phyloP scores from a whole-genome alignment of 2,888 invertebrate genomes.

The Eretmocerus hayati region DNA sequence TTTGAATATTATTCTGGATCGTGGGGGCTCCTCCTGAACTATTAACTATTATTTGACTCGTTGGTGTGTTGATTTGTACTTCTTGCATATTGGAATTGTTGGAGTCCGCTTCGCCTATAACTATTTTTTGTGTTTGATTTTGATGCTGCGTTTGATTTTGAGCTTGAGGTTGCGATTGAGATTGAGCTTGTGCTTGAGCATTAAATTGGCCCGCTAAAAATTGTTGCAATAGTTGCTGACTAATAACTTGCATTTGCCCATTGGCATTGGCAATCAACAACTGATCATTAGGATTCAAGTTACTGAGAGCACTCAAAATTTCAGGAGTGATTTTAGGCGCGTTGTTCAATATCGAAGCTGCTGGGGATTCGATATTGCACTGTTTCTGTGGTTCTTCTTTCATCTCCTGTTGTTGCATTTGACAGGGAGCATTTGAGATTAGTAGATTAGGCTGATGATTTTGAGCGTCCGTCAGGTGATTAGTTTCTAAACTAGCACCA shows the following conservation, averaged over 20 bases:
- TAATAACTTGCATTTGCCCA: slow-evolving; percentile 45
- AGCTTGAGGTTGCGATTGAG: slow-evolving; percentile 8
- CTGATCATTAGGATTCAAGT: slow-evolving; percentile 45
- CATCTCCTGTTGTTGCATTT: slow-evolving; percentile 18
- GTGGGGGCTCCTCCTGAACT: slow-evolving; percentile 45
- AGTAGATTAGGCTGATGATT: slow-evolving; percentile 37
- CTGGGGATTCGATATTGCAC: slow-evolving; percentile 36
- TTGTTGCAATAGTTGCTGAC: slow-evolving; percentile 43
- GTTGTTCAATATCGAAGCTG: slow-evolving; percentile 40
- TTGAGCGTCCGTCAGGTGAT: slow-evolving; percentile 29
- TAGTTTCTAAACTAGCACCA: slow-evolving; percentile 20
- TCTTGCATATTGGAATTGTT: slow-evolving; percentile 42
- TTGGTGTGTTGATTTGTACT: slow-evolving; percentile 44
- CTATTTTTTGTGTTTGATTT: slow-evolving; percentile 44
- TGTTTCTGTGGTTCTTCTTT: slow-evolving; percentile 26
- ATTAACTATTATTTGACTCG: slow-evolving; percentile 45
- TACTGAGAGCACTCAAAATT: slow-evolving; percentile 42
- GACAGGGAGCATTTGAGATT: slow-evolving; percentile 35
- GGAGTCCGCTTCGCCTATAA: slow-evolving; percentile 41
- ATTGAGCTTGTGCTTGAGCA: slow-evolving; percentile 28
- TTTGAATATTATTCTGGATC: slow-evolving; percentile 45
- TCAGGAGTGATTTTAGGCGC: slow-evolving; percentile 44
- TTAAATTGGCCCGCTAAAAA: slow-evolving; percentile 41
- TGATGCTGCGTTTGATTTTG: slow-evolving; percentile 28
- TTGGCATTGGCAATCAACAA: slow-evolving; percentile 43